A percentile compares a stretch with the other conserved stretches of the same genome.
Evolutionary conservation across 2,888 invertebrate species (phyloP).

Genomic region (Limenitis camilla): DNA sequence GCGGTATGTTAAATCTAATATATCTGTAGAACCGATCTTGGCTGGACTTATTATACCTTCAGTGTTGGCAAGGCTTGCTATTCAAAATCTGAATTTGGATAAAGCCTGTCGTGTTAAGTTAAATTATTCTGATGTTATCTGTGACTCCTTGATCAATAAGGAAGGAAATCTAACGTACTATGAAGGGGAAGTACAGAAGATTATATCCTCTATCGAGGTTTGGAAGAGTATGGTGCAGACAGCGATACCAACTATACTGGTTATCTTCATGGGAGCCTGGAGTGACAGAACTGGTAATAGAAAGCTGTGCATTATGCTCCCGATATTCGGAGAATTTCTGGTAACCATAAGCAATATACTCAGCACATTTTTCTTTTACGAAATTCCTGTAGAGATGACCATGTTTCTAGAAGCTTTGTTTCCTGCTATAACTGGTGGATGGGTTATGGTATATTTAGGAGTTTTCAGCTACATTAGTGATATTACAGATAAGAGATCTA

Average conservation of each 20-base stretch:
- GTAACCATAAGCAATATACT: conserved; percentile 64
- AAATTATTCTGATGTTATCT: conserved; percentile 47
- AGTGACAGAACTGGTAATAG: conserved; percentile 74
- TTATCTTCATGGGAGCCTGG: conserved; percentile 77
- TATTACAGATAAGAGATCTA: conserved; percentile 66
- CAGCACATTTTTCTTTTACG: conserved; percentile 69
- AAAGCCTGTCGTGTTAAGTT: conserved; percentile 58
- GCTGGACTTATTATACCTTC: conserved; percentile 80
- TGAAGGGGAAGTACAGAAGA: conserved; percentile 75
- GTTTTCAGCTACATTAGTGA: conserved; percentile 78
- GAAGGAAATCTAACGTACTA: conserved; percentile 72
- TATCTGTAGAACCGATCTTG: conserved; percentile 82
- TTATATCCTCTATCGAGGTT: conserved; percentile 70
- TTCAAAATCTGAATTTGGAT: conserved; percentile 62
- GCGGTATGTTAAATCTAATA: conserved; percentile 69
- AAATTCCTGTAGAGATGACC: conserved; percentile 70
- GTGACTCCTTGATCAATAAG: conserved; percentile 45
- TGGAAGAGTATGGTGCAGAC: conserved; percentile 75
- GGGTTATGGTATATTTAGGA: conserved; percentile 72
- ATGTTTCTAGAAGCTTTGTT: conserved; percentile 71
- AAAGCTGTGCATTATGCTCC: conserved; percentile 73
- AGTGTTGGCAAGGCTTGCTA: conserved; percentile 79
- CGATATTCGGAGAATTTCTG: conserved; percentile 68
- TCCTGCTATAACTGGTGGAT: conserved; percentile 70
- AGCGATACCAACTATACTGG: conserved; percentile 68